Conservation (phyloP, 2,888 invertebrate species). For the Standfussiana lucernea region DNA sequence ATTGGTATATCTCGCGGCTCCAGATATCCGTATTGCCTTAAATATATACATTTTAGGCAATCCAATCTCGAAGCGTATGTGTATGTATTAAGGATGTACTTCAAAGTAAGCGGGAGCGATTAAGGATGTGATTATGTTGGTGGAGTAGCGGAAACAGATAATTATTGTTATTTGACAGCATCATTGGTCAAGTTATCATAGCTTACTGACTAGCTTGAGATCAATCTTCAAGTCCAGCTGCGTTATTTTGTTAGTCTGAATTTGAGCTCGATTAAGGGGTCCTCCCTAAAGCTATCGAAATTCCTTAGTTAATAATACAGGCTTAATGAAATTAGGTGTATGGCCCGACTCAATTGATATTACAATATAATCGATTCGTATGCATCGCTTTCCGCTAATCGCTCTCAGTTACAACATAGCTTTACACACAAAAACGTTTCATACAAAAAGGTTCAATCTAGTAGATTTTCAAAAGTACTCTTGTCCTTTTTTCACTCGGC, state of each 20-base stretch:
- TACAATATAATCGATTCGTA: not conserved
- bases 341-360: no score
- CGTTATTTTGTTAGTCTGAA: not conserved
- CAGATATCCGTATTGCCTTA: conserved; percentile 59
- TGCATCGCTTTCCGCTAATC: not conserved
- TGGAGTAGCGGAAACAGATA: not conserved
- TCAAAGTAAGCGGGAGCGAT: conserved; percentile 26
- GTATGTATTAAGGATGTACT: conserved; percentile 23
- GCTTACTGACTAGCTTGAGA: not conserved
- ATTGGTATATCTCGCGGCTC: conserved; percentile 57
- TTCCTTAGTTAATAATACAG: not conserved
- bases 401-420: conserved; percentile 11
- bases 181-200: not conserved
- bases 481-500: conserved; percentile 10
- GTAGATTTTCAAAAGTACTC: conserved; percentile 39
- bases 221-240: not conserved
- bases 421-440: conserved; percentile 22
- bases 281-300: not conserved
- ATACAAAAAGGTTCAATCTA: conserved; percentile 41
- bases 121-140: not conserved
- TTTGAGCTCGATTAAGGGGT: no score
- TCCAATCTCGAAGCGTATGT: conserved; percentile 62
- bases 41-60: conserved; percentile 65
- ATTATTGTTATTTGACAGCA: not conserved
- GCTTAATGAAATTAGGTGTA: not conserved